These are phyloP conservation scores for Candoia aspera DNA, from an alignment of 2,113 vertebrate genomes.

Conservation along the genomic window DNA sequence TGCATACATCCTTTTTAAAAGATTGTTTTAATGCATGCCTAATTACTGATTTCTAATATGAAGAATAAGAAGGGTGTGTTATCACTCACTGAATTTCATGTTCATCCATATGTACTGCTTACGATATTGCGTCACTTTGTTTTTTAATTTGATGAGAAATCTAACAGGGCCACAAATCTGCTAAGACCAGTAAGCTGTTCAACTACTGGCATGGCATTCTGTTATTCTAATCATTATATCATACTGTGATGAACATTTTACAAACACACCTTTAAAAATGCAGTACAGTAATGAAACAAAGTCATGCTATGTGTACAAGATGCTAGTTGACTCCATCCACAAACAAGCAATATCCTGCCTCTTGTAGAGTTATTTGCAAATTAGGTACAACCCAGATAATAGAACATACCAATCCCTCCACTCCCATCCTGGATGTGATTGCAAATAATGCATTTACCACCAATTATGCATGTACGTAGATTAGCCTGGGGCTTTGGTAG, in stretches of 20 bases:
- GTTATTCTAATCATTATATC: background rate
- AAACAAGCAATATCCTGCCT: background rate
- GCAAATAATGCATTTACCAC: background rate
- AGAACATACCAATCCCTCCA: background rate
- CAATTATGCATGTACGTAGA: constrained; percentile 5
- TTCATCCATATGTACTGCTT: background rate
- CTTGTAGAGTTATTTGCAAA: background rate
- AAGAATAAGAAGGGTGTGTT: background rate
- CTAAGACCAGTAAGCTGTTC: no score
- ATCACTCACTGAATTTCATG: background rate
- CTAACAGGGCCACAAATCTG: no score
- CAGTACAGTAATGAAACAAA: background rate
- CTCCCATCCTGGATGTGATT: constrained; percentile 3
- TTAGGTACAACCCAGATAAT: constrained; percentile 27
- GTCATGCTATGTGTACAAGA: background rate
- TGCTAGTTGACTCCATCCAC: background rate
- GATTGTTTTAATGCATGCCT: background rate
- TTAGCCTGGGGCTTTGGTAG: constrained; percentile 21
- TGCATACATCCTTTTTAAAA: background rate
- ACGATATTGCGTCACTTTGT: no score
- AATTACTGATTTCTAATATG: background rate
- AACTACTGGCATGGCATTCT: background rate
- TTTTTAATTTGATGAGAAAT: no score
- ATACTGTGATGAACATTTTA: background rate
- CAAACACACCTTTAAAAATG: background rate